Evolutionary conservation across 2,888 invertebrate species (phyloP).

Genomic region (Cecidostiba fungosa): DNA sequence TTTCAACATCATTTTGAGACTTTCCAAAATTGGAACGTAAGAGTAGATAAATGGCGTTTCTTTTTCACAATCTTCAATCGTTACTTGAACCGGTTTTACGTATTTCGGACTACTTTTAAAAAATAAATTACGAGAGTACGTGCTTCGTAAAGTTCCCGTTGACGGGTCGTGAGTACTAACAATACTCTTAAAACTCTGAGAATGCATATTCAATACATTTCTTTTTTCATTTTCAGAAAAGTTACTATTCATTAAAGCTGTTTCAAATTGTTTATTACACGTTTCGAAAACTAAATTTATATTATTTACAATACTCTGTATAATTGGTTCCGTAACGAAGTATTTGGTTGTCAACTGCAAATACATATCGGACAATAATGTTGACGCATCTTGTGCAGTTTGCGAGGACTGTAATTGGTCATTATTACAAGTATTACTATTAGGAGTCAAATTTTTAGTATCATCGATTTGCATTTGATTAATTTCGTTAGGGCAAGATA

Average conservation of each 20-base stretch:
- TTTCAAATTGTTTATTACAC: conserved; percentile 13
- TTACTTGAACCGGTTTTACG: conserved; percentile 54
- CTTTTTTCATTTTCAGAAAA: conserved; percentile 4
- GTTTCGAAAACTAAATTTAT: background rate
- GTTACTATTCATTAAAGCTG: conserved; percentile 6
- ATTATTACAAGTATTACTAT: background rate
- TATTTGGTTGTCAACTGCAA: conserved; percentile 32
- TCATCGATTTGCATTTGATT: background rate
- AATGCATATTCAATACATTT: background rate
- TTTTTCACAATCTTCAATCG: conserved; percentile 33
- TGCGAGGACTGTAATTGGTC: background rate
- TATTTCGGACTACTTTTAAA: conserved; percentile 59
- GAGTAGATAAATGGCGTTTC: conserved; percentile 32
- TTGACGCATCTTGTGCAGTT: background rate
- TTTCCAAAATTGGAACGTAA: conserved; percentile 57
- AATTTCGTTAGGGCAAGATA: background rate
- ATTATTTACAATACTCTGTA: conserved; percentile 35
- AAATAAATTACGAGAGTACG: conserved; percentile 59
- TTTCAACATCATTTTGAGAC: conserved; percentile 12
- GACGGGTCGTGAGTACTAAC: background rate
- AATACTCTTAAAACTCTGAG: conserved; percentile 14
- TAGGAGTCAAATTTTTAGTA: background rate
- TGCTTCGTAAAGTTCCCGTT: conserved; percentile 19
- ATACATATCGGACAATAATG: conserved; percentile 1
- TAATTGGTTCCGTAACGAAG: background rate